Evolutionary conservation across 1,140 invertebrate genomes (phyloP), one percentile per base, ranked within the genome.

Genomic region (Aphelinus atriplicis): DNA sequence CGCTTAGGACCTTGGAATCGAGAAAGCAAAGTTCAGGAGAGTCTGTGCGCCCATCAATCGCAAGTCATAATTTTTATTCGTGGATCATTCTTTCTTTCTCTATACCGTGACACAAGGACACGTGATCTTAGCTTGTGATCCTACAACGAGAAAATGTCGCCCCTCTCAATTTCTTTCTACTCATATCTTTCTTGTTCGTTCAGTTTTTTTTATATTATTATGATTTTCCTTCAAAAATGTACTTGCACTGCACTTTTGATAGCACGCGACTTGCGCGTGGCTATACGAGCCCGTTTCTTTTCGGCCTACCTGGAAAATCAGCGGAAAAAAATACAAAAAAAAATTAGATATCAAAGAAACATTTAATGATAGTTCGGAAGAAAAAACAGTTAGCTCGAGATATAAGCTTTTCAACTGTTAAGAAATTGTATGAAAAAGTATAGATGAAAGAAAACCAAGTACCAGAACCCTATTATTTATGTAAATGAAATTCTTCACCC

Each of bases 291-390:
- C 80, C 81, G 78, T 83, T 86, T 82, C 81, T 76, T 81, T 82
- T 83, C 81, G 79, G 79, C 76, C 84, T 85, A 85, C 83, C 84
- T 85, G 84, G 81, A 85, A 83, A 84, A 80, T 84, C 79, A 86
- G 84, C 78, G 80, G 75, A 82, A 81, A 67, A 82, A 81, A 81
- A 82, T 53, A 53, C 80, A 80, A 77, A 82, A 80, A 67, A 78
- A 69, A 74, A 53, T 26, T 26, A 26, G 26, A 26, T 7, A 63
- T 48, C 46, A 10, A 48, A 48, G 1, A 63, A 61, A 26, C 26
- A 61, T 42, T 26, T 26, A 26, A 26, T 26, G 26, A 26, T 26
- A 26, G 26, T 26, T 26, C 26, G 26, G 26, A 26, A 26, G 26
- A 26, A 26, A 26, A 26, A 26, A 26, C 26, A 26, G 26, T 26